Percentiles rank a stretch among this genome's conserved stretches.
Evolutionary conservation across 2,113 vertebrate genomes (phyloP).

Genomic region (Calyptommatus sinebrachiatus): DNA sequence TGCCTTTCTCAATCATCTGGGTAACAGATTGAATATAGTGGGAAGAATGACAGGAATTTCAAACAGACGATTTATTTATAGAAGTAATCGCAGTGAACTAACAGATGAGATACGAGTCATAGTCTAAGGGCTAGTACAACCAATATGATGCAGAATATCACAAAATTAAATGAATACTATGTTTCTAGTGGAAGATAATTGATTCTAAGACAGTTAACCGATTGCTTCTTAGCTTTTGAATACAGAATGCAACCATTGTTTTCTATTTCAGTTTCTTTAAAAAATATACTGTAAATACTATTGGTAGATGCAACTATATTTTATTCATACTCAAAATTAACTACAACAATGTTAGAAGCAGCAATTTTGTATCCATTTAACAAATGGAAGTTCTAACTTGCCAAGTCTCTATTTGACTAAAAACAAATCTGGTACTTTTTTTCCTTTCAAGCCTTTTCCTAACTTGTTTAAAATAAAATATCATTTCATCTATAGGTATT

Average conservation of each 20-base stretch:
- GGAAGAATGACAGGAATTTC: neutral
- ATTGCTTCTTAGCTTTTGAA: neutral
- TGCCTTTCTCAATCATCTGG: neutral
- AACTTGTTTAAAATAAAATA: too few species aligned
- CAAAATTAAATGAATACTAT: neutral
- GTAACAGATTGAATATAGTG: neutral
- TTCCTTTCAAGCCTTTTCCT: too few species aligned
- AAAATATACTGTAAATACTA: neutral
- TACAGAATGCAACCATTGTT: neutral
- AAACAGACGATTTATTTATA: neutral
- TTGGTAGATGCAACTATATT: neutral
- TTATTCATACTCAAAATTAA: neutral
- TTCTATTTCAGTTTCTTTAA: neutral
- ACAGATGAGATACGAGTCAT: neutral
- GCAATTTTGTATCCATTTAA: neutral
- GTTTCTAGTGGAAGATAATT: neutral
- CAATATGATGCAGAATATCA: neutral
- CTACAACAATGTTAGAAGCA: neutral
- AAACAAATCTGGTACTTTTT: too few species aligned
- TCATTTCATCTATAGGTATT: too few species aligned
- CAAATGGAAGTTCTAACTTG: neutral
- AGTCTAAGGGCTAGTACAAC: neutral
- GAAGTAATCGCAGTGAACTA: neutral
- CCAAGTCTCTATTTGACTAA: neutral
- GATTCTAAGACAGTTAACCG: neutral